Evolutionary conservation across 2,888 invertebrate species (phyloP).

Genomic region (Acanthoscelides obtectus): DNA sequence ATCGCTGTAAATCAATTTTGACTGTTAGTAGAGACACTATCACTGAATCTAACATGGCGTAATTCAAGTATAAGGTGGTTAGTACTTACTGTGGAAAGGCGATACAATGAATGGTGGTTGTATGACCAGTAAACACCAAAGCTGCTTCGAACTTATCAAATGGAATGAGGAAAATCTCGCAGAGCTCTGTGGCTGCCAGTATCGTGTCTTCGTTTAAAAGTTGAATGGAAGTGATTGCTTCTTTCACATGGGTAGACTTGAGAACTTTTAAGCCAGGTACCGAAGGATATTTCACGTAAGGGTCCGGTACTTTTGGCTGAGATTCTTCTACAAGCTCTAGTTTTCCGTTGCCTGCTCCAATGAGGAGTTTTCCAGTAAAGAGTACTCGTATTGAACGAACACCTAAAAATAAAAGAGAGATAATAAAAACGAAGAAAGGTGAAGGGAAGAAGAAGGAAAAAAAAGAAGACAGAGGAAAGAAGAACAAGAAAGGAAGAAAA

Average conservation of each 20-base stretch:
- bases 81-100: conserved; percentile 75
- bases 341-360: conserved; percentile 84
- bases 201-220: conserved; percentile 57
- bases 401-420: too few species aligned
- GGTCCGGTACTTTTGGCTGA: conserved; percentile 12
- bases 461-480: too few species aligned
- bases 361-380: conserved; percentile 58
- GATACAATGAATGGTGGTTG: conserved; percentile 71
- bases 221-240: conserved; percentile 71
- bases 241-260: conserved; percentile 53
- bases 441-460: background rate
- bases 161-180: conserved; percentile 78
- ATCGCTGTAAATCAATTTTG: too few species aligned
- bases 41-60: too few species aligned
- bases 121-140: conserved; percentile 78
- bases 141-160: conserved; percentile 62
- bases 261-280: conserved; percentile 48
- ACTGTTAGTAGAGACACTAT: too few species aligned
- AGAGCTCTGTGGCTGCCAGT: conserved; percentile 69
- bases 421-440: background rate
- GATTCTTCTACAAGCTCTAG: conserved; percentile 62
- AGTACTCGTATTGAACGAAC: conserved; percentile 63
- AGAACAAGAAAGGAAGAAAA: too few species aligned
- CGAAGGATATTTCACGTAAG: conserved; percentile 45
- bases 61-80: too few species aligned